Evolutionary conservation across 2,113 vertebrate genomes (phyloP).

Genomic region (Oryzias javanicus): DNA sequence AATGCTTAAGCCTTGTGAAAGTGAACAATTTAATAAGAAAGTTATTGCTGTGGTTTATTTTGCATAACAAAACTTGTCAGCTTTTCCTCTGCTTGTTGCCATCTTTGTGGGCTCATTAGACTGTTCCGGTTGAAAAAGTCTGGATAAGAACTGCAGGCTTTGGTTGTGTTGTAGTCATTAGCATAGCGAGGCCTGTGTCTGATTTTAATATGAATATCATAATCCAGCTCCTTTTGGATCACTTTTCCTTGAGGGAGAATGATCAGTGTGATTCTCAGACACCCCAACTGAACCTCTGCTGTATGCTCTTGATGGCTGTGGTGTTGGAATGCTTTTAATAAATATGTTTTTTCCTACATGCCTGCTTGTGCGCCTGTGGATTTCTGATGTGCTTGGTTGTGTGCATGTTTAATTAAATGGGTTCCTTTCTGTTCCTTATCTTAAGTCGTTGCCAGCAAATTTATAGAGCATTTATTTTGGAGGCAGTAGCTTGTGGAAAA

Average conservation of each 20-base stretch:
- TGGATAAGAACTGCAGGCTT: constrained; percentile 27
- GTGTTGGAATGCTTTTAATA: not conserved
- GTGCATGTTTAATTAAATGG: not conserved
- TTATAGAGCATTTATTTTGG: constrained; percentile 26
- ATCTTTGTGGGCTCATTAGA: constrained; percentile 23
- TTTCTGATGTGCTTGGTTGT: not conserved
- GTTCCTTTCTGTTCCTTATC: not conserved
- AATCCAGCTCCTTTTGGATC: constrained; percentile 52
- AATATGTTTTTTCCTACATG: not conserved
- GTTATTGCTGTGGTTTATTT: not conserved
- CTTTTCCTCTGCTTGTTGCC: not conserved
- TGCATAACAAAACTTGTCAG: constrained; percentile 1
- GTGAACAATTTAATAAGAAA: not conserved
- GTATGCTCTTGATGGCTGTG: constrained; percentile 5
- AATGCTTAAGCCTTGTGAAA: not conserved
- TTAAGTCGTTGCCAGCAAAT: constrained; percentile 8
- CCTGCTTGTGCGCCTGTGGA: not conserved
- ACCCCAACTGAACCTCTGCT: constrained; percentile 26
- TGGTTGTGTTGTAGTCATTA: constrained; percentile 50
- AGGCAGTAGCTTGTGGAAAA: constrained; percentile 41
- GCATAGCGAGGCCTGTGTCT: constrained; percentile 28
- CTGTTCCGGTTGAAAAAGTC: constrained; percentile 15
- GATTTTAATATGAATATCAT: constrained; percentile 54
- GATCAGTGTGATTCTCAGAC: constrained; percentile 54
- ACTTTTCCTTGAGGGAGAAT: constrained; percentile 9